phyloP scores from a whole-genome alignment of 2,797 vertebrate species.

The Diceros bicornis region DNA sequence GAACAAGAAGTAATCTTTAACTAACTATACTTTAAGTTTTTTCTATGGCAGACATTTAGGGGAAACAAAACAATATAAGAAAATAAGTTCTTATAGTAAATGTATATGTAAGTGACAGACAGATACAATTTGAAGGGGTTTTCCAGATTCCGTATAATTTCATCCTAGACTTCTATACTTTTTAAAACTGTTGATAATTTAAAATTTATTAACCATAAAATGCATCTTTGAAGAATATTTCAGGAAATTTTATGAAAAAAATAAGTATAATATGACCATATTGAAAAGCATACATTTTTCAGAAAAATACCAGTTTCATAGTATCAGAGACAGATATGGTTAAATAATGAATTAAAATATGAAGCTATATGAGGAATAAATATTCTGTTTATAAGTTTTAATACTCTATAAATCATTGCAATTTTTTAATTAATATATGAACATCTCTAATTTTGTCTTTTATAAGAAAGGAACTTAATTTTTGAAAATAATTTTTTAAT shows the following conservation, averaged over 20 bases:
- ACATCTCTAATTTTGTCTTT: not conserved
- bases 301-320: not conserved
- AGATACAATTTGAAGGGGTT: not conserved
- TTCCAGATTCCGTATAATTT: not conserved
- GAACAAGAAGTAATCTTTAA: not conserved
- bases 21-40: not conserved
- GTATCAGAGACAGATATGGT: not conserved
- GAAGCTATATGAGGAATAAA: not conserved
- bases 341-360: not conserved
- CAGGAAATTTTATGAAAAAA: not conserved
- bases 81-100: not conserved
- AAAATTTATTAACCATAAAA: not conserved
- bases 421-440: not conserved
- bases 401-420: not conserved
- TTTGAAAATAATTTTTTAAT: not conserved
- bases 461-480: not conserved
- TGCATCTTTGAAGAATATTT: not conserved
- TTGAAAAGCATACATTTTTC: not conserved
- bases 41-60: not conserved
- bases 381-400: not conserved
- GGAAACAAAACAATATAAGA: not conserved
- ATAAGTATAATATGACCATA: not conserved
- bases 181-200: not conserved
- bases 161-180: not conserved
- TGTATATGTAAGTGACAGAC: not conserved